phyloP scores from a whole-genome alignment of 2,113 vertebrate genomes.

The Coracopsis vasa region DNA sequence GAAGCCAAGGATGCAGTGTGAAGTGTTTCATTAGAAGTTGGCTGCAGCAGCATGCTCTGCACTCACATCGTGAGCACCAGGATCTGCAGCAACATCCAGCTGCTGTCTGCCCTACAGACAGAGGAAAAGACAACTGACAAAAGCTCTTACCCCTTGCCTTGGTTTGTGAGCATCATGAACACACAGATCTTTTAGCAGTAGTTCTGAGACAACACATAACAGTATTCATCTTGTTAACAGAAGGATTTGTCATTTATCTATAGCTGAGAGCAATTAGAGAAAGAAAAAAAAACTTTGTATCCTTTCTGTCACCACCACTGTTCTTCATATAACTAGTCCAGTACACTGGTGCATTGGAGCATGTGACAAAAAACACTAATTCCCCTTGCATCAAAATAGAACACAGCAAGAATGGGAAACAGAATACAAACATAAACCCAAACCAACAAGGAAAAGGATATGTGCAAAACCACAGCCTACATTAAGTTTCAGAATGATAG shows the following conservation, averaged over 20 bases:
- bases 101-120: not conserved
- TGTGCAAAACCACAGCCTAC: not conserved
- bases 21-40: not conserved
- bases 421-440: not conserved
- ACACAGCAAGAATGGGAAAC: conserved; percentile 5
- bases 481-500: conserved; percentile 34
- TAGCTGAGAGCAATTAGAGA: not conserved
- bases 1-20: not conserved
- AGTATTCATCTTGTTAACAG: not conserved
- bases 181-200: not conserved
- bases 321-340: not conserved
- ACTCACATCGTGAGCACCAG: not conserved
- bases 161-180: not conserved
- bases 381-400: not conserved
- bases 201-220: not conserved
- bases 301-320: not conserved
- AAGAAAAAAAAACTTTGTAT: not conserved
- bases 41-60: not conserved
- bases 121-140: not conserved
- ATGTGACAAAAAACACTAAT: not conserved
- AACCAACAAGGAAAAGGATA: not conserved
- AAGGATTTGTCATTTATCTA: not conserved
- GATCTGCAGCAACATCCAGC: not conserved
- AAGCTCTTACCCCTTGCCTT: not conserved
- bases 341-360: not conserved